Conservation (phyloP, 2,113 vertebrate genomes). For the Lophius piscatorius region DNA sequence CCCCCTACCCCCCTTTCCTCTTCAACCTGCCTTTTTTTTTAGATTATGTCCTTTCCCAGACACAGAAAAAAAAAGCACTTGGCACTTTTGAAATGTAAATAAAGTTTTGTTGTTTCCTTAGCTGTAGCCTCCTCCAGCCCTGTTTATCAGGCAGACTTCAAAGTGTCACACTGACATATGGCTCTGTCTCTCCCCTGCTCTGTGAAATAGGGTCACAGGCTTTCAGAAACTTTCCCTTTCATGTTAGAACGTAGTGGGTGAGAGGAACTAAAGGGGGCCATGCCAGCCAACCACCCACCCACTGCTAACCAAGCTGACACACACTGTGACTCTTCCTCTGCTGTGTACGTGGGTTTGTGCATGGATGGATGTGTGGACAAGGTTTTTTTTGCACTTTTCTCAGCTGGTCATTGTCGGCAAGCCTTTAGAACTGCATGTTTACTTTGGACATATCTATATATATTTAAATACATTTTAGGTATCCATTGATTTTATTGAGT, state of each 20-base stretch:
- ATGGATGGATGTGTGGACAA: constrained; percentile 20
- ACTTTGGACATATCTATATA: constrained; percentile 9
- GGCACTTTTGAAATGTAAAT: constrained; percentile 77
- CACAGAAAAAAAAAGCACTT: constrained; percentile 52
- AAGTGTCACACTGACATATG: constrained; percentile 70
- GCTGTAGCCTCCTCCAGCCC: constrained; percentile 67
- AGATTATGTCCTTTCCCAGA: constrained; percentile 50
- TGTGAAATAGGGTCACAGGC: constrained; percentile 73
- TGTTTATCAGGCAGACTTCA: constrained; percentile 76
- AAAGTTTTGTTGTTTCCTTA: constrained; percentile 73
- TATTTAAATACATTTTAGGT: constrained; percentile 23
- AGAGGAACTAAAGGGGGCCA: constrained; percentile 66
- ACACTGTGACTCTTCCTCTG: constrained; percentile 34
- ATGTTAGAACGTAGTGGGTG: constrained; percentile 70
- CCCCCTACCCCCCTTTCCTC: neutral
- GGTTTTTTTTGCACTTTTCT: constrained; percentile 17
- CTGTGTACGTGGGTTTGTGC: constrained; percentile 16
- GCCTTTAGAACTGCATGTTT: constrained; percentile 71
- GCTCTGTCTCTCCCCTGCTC: constrained; percentile 61
- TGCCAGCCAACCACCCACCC: constrained; percentile 51
- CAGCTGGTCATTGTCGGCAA: constrained; percentile 35
- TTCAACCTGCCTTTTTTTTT: neutral
- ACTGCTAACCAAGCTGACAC: constrained; percentile 39
- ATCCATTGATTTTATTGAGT: constrained; percentile 43
- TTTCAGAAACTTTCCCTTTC: constrained; percentile 70